A percentile compares a stretch with the other conserved stretches of the same genome.
phyloP scores from a whole-genome alignment of 2,797 vertebrate species.

The Sciurus vulgaris region DNA sequence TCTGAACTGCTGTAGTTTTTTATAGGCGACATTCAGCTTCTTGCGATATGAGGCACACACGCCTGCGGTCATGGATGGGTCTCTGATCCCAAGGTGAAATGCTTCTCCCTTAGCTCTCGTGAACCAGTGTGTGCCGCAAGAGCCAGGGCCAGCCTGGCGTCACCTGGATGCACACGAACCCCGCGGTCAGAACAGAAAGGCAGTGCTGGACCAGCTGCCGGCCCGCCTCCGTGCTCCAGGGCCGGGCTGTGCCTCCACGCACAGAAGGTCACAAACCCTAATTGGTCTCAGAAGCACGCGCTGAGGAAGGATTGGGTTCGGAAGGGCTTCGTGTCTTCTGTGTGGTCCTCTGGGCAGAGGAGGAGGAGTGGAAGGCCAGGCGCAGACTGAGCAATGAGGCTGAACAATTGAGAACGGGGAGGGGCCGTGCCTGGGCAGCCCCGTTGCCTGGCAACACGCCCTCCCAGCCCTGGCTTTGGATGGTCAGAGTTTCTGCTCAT shows the following conservation, averaged over 20 bases:
- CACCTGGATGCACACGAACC: not conserved
- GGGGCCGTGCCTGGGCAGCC: not conserved
- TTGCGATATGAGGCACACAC: rapidly evolving
- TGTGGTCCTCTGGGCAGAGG: not conserved
- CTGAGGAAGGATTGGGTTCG: not conserved
- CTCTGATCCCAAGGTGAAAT: not conserved
- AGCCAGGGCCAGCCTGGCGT: not conserved
- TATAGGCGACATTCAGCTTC: not conserved
- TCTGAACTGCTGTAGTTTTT: not conserved
- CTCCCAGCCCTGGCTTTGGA: not conserved
- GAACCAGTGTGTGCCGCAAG: not conserved
- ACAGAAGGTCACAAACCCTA: not conserved
- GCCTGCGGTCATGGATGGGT: not conserved
- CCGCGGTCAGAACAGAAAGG: rapidly evolving
- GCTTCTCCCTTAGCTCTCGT: not conserved
- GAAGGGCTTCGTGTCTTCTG: not conserved
- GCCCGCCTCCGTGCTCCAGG: not conserved
- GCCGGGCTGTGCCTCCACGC: not conserved
- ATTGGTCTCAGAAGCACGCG: not conserved
- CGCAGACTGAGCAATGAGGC: not conserved
- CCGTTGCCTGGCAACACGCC: not conserved
- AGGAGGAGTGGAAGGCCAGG: not conserved
- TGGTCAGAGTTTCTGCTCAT: not conserved
- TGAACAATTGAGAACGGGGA: not conserved
- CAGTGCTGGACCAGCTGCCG: not conserved